Evolutionary conservation across 92 coral and sea anemone genomes (phyloP), one percentile per base, ranked within the genome.

Genomic region (Epizoanthus fatuus): DNA sequence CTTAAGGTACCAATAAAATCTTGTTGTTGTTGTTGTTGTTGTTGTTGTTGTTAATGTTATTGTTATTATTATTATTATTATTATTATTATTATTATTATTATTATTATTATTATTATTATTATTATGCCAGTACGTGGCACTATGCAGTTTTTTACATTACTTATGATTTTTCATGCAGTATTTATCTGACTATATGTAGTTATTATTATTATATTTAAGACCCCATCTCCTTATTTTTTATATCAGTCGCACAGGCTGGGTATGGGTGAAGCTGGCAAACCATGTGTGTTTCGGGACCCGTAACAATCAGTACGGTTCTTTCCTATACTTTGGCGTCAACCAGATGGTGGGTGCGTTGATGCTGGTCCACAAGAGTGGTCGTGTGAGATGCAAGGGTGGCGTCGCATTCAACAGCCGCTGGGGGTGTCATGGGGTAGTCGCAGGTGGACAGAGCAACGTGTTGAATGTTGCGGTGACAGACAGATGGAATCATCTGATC

Each of bases 281-380:
- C 29, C 38, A 42, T 5, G 75, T 70, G 75, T 70, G 75, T 19
- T 70, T 70, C 13, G 75, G 25, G 25, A 19, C 57, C 75, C 75
- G 75, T 17, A 44, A 45, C 75, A 70, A 45, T 13, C 55, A 47
- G 15, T 45, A n/a, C 29, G 75, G 75, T 16, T 70, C 75, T 25
- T 16, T n/a, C 25, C 75, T 12, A 42, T 44, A 40, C 12, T 0
- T 15, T 10, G 75, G 39, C 47, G 5, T 2, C 47, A 42, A 42
- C 47, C 1, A 42, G 47, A 4, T 42, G 47, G 47, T 42, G 47
- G 47, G 47, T 14, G 75, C 55, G 3, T 54, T 70, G 29, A 70
- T 9, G 32, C 49, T 70, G 22, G 75, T 70, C 5, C 57, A 70
- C 75, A 70, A 16, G 35, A 8, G 14, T 10, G 75, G 75, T n/a